Evolutionary conservation across 2,797 vertebrate species (phyloP).

Genomic region (Oreonectes daqikongensis): DNA sequence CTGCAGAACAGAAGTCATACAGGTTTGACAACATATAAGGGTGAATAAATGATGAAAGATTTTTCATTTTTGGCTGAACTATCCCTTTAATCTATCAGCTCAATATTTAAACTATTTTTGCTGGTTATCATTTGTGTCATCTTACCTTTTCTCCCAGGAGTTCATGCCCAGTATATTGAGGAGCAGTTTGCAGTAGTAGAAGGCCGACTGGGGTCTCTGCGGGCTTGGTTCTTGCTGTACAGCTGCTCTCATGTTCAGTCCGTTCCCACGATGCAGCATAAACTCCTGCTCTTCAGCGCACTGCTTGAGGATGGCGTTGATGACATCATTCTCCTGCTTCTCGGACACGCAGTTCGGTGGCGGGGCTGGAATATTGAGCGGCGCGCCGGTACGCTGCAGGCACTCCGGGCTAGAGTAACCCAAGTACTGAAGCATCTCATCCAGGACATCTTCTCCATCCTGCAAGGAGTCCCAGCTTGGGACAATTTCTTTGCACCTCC

Average conservation of each 20-base stretch:
- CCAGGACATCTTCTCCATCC: slow-evolving; percentile 91
- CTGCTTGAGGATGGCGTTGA: slow-evolving; percentile 96
- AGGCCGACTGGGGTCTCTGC: slow-evolving; percentile 90
- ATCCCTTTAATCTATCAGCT: not conserved
- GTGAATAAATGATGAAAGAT: too few species aligned
- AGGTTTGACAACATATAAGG: too few species aligned
- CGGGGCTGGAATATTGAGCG: slow-evolving; percentile 92
- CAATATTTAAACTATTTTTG: not conserved
- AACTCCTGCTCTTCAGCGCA: slow-evolving; percentile 92
- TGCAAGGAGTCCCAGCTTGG: slow-evolving; percentile 92
- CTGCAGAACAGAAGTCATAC: too few species aligned
- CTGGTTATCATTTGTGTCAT: not conserved
- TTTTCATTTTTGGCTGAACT: too few species aligned
- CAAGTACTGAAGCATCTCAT: slow-evolving; percentile 95
- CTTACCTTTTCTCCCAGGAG: slow-evolving; percentile 99
- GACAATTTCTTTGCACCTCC: slow-evolving; percentile 86
- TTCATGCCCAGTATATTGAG: slow-evolving; percentile 98
- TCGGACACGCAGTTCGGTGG: slow-evolving; percentile 94
- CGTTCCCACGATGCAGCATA: slow-evolving; percentile 86
- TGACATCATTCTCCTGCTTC: slow-evolving; percentile 98
- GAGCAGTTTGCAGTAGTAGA: slow-evolving; percentile 97
- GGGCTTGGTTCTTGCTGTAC: slow-evolving; percentile 88
- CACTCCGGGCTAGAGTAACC: slow-evolving; percentile 96
- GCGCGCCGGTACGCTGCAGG: slow-evolving; percentile 91
- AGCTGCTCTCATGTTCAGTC: slow-evolving; percentile 89